These are phyloP conservation scores for Epinephelus fuscoguttatus DNA, from an alignment of 2,113 vertebrate species.

Conservation along the genomic window DNA sequence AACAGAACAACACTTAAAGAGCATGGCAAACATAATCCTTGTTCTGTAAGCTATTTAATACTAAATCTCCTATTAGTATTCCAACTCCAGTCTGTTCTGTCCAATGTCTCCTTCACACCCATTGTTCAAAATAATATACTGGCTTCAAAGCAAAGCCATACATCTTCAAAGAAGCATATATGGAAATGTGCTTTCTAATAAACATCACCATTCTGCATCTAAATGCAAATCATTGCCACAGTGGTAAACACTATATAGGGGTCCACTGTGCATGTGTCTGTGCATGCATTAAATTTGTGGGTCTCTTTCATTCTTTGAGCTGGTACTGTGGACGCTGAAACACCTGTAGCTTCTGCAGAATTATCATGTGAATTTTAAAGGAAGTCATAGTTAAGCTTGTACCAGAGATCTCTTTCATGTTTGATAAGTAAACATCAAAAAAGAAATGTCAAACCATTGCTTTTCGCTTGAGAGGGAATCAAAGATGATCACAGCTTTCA, in stretches of 20 bases:
- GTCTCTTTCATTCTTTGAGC: background rate
- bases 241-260: constrained; percentile 21
- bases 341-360: constrained; percentile 33
- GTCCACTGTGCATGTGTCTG: background rate
- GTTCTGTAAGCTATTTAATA: constrained; percentile 55
- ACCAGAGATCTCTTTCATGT: constrained; percentile 43
- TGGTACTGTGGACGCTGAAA: background rate
- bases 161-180: constrained; percentile 55
- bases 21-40: constrained; percentile 38
- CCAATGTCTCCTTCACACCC: constrained; percentile 31
- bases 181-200: constrained; percentile 56
- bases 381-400: constrained; percentile 18
- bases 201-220: constrained; percentile 37
- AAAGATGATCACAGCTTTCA: constrained; percentile 56
- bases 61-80: constrained; percentile 67
- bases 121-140: constrained; percentile 56
- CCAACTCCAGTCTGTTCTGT: constrained; percentile 36
- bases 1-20: constrained; percentile 32
- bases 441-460: constrained; percentile 45
- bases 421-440: constrained; percentile 58
- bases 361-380: constrained; percentile 20
- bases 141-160: constrained; percentile 57
- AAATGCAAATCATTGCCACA: constrained; percentile 51
- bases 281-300: constrained; percentile 25
- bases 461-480: constrained; percentile 45